Evolutionary conservation across 2,888 invertebrate species (phyloP).

Genomic region (Cheilosia urbana): DNA sequence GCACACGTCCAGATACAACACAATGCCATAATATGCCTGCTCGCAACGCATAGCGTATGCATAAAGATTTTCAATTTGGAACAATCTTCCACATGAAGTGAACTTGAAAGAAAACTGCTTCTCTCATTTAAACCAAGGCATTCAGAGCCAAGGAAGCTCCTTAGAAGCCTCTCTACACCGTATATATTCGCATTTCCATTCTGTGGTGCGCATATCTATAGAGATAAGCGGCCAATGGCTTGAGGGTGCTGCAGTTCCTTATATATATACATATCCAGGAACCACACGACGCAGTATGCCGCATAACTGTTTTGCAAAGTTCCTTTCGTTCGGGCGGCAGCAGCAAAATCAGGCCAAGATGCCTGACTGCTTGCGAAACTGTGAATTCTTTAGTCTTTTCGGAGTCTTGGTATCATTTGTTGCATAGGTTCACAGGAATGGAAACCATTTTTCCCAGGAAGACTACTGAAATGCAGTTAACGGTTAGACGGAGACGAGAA

Average conservation of each 20-base stretch:
- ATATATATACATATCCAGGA: constrained; percentile 5
- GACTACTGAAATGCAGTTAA: constrained; percentile 16
- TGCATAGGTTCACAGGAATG: constrained; percentile 21
- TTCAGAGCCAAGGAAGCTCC: constrained; percentile 10
- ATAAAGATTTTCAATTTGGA: constrained; percentile 67
- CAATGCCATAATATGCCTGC: constrained; percentile 46
- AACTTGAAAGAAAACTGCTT: constrained; percentile 67
- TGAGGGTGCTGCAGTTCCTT: constrained; percentile 53
- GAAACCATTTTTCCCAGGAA: constrained; percentile 29
- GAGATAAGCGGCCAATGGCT: constrained; percentile 45
- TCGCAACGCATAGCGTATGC: constrained; percentile 15
- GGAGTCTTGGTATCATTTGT: constrained; percentile 42
- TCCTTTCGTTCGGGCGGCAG: constrained; percentile 40
- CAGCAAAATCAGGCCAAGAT: constrained; percentile 64
- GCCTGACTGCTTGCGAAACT: constrained; percentile 21
- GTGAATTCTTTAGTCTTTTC: constrained; percentile 36
- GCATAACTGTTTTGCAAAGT: constrained; percentile 20
- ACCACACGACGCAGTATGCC: not conserved
- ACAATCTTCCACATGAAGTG: constrained; percentile 73
- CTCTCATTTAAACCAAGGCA: constrained; percentile 44
- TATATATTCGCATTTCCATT: not conserved
- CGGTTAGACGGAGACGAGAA: not conserved
- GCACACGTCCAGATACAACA: not conserved
- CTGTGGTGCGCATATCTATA: not conserved
- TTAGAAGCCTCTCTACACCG: not conserved